These are phyloP conservation scores for Rapana venosa DNA, from an alignment of 2,888 invertebrate genomes.

Conservation along the genomic window DNA sequence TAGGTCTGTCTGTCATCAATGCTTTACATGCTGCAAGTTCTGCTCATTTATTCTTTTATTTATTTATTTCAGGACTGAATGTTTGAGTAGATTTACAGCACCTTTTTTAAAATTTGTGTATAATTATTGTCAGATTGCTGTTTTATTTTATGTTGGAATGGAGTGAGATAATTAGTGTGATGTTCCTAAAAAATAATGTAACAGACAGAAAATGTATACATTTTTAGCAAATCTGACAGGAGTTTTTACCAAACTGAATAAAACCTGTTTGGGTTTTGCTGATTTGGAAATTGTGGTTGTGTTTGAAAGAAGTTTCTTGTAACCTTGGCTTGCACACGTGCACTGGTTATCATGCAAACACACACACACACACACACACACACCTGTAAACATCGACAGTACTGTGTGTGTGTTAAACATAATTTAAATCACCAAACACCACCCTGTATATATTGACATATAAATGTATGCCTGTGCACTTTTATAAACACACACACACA, in stretches of 20 bases:
- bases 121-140: background rate
- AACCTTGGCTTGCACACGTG: too few relatives aligned
- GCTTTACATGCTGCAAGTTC: too few relatives aligned
- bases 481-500: too few relatives aligned
- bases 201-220: background rate
- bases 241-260: background rate
- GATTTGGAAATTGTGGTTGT: background rate
- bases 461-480: too few relatives aligned
- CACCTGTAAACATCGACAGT: too few relatives aligned
- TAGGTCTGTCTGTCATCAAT: too few relatives aligned
- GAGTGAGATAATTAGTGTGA: background rate
- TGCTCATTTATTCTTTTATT: background rate
- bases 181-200: slow-evolving; percentile 11
- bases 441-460: too few relatives aligned
- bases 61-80: background rate
- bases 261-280: slow-evolving; percentile 21
- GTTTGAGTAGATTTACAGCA: background rate
- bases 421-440: too few relatives aligned
- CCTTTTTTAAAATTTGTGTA: background rate
- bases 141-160: slow-evolving; percentile 9
- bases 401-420: too few relatives aligned
- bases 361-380: too few relatives aligned
- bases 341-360: too few relatives aligned
- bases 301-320: background rate
- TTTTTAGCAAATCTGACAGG: background rate